Evolutionary conservation across 2,888 invertebrate genomes (phyloP), one percentile per base, ranked within the genome.

Genomic region (Ormyrus thymus): DNA sequence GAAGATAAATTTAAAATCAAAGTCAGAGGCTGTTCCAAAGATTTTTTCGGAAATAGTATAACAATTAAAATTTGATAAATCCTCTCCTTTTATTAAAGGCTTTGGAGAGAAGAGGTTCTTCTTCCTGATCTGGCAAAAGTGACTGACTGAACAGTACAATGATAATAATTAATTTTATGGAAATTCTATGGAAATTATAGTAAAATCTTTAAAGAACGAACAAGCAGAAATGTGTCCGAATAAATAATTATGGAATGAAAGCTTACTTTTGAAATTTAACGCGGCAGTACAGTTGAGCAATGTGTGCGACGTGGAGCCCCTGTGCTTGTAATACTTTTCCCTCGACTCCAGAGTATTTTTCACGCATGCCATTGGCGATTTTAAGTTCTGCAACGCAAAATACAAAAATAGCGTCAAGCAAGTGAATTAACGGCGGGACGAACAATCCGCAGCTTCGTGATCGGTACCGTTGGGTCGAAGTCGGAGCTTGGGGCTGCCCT

Each of bases 271-370:
- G 88, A 61, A 89, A 83, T 81, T 89, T 89, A 13, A 90, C 86
- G 45, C 89, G 84, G 65, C 89, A 90, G 79, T 90, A 90, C 7
- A 90, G 83, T 75, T 90, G 90, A n/a, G 89, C 89, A 50, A 89
- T 88, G 58, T 89, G 89, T 10, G 90, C 89, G 7, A 90, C 89
- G 71, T 90, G 89, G 64, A 90, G 87, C 51, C 90, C 90, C 80
- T 90, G 90, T 10, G 89, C 90, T 79, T 89, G 90, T 13, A 90
- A 83, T 51, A 90, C 89, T 80, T 88, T 89, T 8, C 90, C 90
- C 80, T 89, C 90, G 48, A 90, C 84, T 5, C 90, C 90, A 9
- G 86, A 86, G 80, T 89, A 90, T 70, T 86, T 88, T 76, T 90
- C 90, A 70, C 88, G 85, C 48, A 86, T 84, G 7, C 88, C 86